Conservation (phyloP, 2,113 vertebrate species). For the Paramisgurnus dabryanus region DNA sequence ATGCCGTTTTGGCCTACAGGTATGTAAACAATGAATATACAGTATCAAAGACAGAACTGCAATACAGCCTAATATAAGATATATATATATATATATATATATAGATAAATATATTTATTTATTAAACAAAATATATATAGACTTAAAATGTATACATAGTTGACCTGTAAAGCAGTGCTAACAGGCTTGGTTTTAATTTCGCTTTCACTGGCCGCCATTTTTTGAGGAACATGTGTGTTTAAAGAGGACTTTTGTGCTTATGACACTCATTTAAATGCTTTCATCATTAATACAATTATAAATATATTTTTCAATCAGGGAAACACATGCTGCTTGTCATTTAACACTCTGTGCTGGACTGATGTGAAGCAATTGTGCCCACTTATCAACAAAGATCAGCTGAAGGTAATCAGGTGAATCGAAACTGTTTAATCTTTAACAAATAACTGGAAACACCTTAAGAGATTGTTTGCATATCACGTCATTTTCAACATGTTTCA, state of each 20-base stretch:
- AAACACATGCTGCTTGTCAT: too few relatives aligned
- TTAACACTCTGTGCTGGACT: not conserved
- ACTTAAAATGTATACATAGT: not conserved
- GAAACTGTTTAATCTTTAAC: not conserved
- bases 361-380: not conserved
- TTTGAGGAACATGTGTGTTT: not conserved
- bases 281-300: not conserved
- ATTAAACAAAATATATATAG: not conserved
- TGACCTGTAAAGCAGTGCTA: not conserved
- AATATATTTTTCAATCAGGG: not conserved
- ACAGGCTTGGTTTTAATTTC: not conserved
- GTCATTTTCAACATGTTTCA: not conserved
- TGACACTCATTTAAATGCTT: not conserved
- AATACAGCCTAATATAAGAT: too few relatives aligned
- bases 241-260: not conserved
- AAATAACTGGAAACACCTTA: not conserved
- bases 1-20: not conserved
- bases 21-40: too few relatives aligned
- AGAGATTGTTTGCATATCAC: not conserved
- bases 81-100: too few relatives aligned
- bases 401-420: not conserved
- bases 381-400: not conserved
- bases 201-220: not conserved
- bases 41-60: too few relatives aligned
- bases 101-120: too few relatives aligned